Conservation (phyloP, 2,113 vertebrate genomes). For the Cacatua alba region DNA sequence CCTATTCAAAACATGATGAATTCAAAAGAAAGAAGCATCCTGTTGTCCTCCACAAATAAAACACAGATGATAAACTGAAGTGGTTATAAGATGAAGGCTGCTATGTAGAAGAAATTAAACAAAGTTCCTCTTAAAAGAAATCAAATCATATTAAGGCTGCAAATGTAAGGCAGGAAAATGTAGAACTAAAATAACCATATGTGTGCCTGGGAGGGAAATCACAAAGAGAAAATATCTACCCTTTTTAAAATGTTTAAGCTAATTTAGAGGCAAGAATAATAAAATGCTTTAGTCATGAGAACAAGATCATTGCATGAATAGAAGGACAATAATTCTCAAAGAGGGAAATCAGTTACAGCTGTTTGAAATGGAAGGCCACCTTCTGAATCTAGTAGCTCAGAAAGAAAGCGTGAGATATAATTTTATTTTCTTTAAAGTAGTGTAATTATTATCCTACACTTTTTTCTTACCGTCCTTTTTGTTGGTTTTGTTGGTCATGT, state of each 20-base stretch:
- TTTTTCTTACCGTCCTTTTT: neutral
- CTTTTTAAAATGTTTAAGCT: neutral
- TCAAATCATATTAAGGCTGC: neutral
- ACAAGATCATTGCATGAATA: neutral
- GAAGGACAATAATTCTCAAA: neutral
- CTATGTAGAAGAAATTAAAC: neutral
- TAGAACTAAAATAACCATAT: neutral
- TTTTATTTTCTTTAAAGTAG: neutral
- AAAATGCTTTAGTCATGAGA: neutral
- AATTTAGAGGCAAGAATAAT: neutral
- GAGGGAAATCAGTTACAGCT: neutral
- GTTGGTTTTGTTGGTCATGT: neutral
- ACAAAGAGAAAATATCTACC: neutral
- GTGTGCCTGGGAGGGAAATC: neutral
- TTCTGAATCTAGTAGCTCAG: neutral
- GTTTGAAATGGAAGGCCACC: neutral
- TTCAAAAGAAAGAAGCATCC: neutral
- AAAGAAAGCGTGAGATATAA: neutral
- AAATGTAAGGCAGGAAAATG: neutral
- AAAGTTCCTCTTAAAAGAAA: neutral
- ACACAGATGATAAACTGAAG: neutral
- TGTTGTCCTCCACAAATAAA: neutral
- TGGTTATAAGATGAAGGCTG: neutral
- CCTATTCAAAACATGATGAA: neutral
- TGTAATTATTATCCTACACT: neutral